These are phyloP conservation scores for Pristionchus fissidentatus DNA, from an alignment of 2,888 invertebrate genomes.

Conservation along the genomic window DNA sequence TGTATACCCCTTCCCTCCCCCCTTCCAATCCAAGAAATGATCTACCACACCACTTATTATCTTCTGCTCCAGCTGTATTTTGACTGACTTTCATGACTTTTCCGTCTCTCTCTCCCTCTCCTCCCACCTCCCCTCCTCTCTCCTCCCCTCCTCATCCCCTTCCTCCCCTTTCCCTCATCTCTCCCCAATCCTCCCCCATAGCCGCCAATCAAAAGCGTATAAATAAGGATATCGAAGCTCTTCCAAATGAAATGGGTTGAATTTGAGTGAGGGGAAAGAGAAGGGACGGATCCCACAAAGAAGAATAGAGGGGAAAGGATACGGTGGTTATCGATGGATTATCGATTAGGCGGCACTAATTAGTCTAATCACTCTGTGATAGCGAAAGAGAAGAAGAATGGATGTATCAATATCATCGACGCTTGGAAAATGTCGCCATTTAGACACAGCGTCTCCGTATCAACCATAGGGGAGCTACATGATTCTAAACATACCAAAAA, in stretches of 20 bases:
- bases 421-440: constrained; percentile 27
- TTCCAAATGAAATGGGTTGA: constrained; percentile 24
- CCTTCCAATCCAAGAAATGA: not conserved
- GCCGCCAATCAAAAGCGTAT: constrained; percentile 33
- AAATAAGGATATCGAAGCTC: constrained; percentile 30
- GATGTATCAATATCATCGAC: no score
- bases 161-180: not conserved
- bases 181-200: constrained; percentile 2
- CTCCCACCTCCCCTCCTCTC: not conserved
- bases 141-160: not conserved
- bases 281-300: not conserved
- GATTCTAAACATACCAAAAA: not conserved
- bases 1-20: not conserved
- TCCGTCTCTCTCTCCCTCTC: not conserved
- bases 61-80: constrained; percentile 15
- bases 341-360: no score
- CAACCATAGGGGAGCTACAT: constrained; percentile 25
- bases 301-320: no score
- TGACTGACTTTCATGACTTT: constrained; percentile 32
- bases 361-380: no score
- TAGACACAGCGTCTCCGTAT: not conserved
- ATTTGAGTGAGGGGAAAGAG: not conserved
- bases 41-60: constrained; percentile 8
- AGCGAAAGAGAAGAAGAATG: no score
- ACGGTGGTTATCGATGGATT: no score